Evolutionary conservation across 2,888 invertebrate genomes (phyloP).

Genomic region (Lamellibrachia columna): DNA sequence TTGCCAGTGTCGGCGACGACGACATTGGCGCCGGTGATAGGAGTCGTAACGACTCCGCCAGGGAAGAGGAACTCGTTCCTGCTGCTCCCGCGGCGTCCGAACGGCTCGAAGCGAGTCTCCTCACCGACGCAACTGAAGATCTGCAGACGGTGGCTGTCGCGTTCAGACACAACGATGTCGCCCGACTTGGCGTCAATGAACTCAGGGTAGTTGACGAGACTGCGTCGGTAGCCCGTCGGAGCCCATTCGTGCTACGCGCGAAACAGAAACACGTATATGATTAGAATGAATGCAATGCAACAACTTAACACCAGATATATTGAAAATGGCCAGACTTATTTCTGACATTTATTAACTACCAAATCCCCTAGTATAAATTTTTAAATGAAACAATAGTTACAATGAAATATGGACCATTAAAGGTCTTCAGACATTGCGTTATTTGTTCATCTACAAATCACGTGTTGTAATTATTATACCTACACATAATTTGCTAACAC

Average conservation of each 20-base stretch:
- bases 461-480: too few species aligned
- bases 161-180: constrained; percentile 34
- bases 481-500: too few species aligned
- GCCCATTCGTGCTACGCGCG: constrained; percentile 28
- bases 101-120: constrained; percentile 30
- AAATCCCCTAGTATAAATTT: too few species aligned
- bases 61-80: constrained; percentile 31
- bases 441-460: too few species aligned
- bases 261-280: not conserved
- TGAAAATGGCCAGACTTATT: too few species aligned
- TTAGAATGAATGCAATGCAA: too few species aligned
- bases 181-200: constrained; percentile 35
- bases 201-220: constrained; percentile 32
- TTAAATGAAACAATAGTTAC: too few species aligned
- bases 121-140: constrained; percentile 19
- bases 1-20: constrained; percentile 36
- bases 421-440: too few species aligned
- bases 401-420: too few species aligned
- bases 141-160: constrained; percentile 33
- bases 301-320: too few species aligned
- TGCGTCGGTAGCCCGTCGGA: constrained; percentile 30
- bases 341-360: too few species aligned
- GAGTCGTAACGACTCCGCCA: constrained; percentile 32
- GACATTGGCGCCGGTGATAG: constrained; percentile 28
- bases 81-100: constrained; percentile 28